Evolutionary conservation across 2,113 vertebrate genomes (phyloP), one percentile per base, ranked within the genome.

Genomic region (Salvelinus alpinus): DNA sequence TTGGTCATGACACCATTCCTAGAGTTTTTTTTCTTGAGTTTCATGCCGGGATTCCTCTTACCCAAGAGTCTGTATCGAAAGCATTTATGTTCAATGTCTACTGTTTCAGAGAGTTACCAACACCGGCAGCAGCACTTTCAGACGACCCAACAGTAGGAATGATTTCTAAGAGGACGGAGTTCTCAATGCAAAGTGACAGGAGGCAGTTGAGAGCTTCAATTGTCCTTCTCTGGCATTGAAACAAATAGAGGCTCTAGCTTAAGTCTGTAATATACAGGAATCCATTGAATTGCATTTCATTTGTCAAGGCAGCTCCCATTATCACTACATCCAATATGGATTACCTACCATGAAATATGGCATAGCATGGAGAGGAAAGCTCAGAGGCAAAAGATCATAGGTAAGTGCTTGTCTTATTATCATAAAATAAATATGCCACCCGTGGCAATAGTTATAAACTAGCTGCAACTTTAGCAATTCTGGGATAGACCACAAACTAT

Each of bases 281-380:
- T 79, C 84, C 83, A 62, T 76, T 81, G 62, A 82, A 80, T 80
- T 85, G 82, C 77, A 77, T 91, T 85, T 82, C 78, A 81, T 76
- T 90, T 75, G 64, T 82, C 76, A 86, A 81, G 80, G 84, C 78
- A 82, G 74, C 84, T 89, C 85, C 86, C 82, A 84, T 92, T 92
- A 92, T 94, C 90, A 91, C 93, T 91, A 92, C 89, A 98, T 98
- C 97, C 96, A 99, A 99, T 98, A 98, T 98, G 97, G 97, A 98
- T 98, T 96, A 98, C 94, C 94, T 94, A 94, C 93, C 93, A 94
- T 90, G 91, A 83, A 69, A 88, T 80, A 90, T 86, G 83, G 85
- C 78, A 79, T 78, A 78, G 64, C 34, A 78, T 74, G 70, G 64
- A 70, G 54, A 82, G 77, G 81, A 78, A 66, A 74, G 31, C 8